These are phyloP conservation scores for Drosophila paulistorum DNA, from an alignment of 1,140 invertebrate species.

Conservation along the genomic window DNA sequence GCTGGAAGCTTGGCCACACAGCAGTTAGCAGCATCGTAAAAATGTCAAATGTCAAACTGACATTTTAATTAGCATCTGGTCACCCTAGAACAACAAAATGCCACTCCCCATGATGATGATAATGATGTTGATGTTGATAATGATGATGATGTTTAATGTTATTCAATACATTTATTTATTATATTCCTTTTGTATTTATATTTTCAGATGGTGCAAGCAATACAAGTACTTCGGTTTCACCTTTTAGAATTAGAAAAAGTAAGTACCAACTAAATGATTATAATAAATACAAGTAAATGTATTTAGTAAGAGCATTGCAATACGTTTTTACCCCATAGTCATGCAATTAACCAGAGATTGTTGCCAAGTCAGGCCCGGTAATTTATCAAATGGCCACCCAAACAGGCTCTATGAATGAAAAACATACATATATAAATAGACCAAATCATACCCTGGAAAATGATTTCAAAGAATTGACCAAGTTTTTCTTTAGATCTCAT, in stretches of 20 bases:
- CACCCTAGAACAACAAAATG: slow-evolving; percentile 42
- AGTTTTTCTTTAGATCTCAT: no score
- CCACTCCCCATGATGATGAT: neutral
- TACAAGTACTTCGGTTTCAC: slow-evolving; percentile 99
- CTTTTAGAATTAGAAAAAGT: slow-evolving; percentile 99
- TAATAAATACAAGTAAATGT: neutral
- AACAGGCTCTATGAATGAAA: slow-evolving; percentile 42
- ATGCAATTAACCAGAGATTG: slow-evolving; percentile 43
- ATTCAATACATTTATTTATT: neutral
- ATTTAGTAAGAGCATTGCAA: slow-evolving; percentile 43
- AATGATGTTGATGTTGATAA: neutral
- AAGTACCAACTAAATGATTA: slow-evolving; percentile 84
- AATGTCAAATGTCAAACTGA: slow-evolving; percentile 82
- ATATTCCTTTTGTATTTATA: slow-evolving; percentile 75
- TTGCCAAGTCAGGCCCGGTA: slow-evolving; percentile 27
- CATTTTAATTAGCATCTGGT: slow-evolving; percentile 80
- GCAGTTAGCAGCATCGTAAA: slow-evolving; percentile 82
- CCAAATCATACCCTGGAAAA: neutral
- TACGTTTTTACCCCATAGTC: slow-evolving; percentile 36
- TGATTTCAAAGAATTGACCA: no score
- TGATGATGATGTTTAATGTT: neutral
- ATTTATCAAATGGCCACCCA: slow-evolving; percentile 74
- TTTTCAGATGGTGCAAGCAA: slow-evolving; percentile 99
- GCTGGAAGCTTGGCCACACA: slow-evolving; percentile 53
- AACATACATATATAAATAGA: neutral